phyloP scores from a whole-genome alignment of 1,140 invertebrate genomes.

The Philotrypesis tridentata region DNA sequence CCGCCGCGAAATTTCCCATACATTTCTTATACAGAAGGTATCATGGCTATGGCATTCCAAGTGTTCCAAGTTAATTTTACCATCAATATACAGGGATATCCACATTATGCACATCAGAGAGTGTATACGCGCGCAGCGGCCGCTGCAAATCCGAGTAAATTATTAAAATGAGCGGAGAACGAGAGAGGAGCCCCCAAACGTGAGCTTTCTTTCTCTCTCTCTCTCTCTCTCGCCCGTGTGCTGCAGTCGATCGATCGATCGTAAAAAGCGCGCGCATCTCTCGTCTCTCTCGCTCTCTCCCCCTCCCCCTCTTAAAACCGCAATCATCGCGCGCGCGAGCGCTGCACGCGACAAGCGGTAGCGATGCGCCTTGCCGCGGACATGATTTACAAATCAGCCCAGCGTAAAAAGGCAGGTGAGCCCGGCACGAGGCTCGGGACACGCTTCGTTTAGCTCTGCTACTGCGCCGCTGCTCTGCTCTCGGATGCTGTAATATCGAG shows the following conservation, averaged over 20 bases:
- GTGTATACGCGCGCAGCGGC: too few species aligned
- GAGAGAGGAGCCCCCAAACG: background rate
- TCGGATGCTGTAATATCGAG: background rate
- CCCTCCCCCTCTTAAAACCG: background rate
- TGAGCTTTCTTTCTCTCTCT: too few species aligned
- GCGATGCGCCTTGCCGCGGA: constrained; percentile 1
- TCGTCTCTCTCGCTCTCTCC: too few species aligned
- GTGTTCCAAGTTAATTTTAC: too few species aligned
- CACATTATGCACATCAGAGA: background rate
- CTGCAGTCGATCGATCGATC: background rate
- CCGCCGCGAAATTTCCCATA: too few species aligned
- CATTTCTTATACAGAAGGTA: too few species aligned
- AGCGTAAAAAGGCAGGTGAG: constrained; percentile 29
- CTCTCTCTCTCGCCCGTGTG: background rate
- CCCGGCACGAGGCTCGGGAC: background rate
- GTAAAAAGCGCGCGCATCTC: background rate
- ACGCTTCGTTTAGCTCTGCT: constrained; percentile 4
- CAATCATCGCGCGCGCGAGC: background rate
- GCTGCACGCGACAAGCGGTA: constrained; percentile 10
- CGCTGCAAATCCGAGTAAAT: background rate
- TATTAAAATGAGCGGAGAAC: background rate
- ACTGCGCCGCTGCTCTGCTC: background rate
- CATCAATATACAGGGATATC: too few species aligned
- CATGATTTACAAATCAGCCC: constrained; percentile 45
- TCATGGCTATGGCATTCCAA: too few species aligned